Conservation (phyloP, 2,888 invertebrate genomes). For the Vesta saturnalis region DNA sequence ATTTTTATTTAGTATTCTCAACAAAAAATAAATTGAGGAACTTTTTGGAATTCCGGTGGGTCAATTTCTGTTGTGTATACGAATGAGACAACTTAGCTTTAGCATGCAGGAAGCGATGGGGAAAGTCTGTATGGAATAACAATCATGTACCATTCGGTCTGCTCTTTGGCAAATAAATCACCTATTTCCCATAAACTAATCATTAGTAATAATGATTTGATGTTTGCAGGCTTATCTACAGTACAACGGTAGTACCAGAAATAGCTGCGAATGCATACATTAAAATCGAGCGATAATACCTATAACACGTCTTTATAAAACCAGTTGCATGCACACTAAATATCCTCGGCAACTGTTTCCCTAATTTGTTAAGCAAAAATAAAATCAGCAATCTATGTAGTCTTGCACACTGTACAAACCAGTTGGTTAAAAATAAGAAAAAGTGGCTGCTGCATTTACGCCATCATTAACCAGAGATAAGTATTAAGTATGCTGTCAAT, state of each 20-base stretch:
- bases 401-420: conserved; percentile 20
- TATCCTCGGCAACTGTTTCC: conserved; percentile 17
- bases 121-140: conserved; percentile 21
- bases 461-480: conserved; percentile 37
- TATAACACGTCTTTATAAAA: conserved; percentile 34
- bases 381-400: conserved; percentile 26
- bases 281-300: conserved; percentile 28
- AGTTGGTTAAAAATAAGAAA: conserved; percentile 23
- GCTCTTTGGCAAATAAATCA: conserved; percentile 32
- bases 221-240: conserved; percentile 26
- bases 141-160: conserved; percentile 11
- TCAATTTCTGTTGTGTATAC: conserved; percentile 23
- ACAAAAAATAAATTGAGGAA: conserved; percentile 21
- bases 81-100: conserved; percentile 25
- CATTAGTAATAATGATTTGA: conserved; percentile 22
- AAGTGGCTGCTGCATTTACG: conserved; percentile 30
- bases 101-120: conserved; percentile 22
- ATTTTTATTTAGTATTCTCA: conserved; percentile 13
- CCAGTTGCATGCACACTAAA: conserved; percentile 27
- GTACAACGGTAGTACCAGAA: conserved; percentile 3
- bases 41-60: conserved; percentile 24
- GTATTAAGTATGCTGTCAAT: conserved; percentile 34
- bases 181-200: conserved; percentile 35
- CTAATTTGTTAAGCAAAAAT: conserved; percentile 29
- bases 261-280: conserved; percentile 17